Evolutionary conservation across 2,797 vertebrate species (phyloP).

Genomic region (Knipowitschia caucasica): DNA sequence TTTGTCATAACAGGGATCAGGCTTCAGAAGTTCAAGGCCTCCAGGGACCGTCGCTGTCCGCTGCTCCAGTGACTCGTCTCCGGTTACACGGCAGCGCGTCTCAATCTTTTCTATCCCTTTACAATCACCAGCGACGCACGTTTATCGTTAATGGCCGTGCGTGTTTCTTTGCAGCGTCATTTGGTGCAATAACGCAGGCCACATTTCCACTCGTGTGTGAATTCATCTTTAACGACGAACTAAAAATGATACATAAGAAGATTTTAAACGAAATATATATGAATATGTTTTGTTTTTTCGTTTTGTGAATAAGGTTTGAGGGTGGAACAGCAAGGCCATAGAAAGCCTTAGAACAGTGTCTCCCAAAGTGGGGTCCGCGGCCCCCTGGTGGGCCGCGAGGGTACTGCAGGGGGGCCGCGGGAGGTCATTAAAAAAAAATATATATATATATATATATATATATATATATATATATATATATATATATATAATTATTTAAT

Average conservation of each 20-base stretch:
- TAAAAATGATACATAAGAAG: too few species aligned
- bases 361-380: too few species aligned
- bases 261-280: not conserved
- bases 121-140: conserved; percentile 35
- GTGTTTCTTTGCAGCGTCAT: not conserved
- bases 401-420: too few species aligned
- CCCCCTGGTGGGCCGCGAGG: too few species aligned
- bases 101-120: conserved; percentile 42
- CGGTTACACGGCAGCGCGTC: conserved; percentile 43
- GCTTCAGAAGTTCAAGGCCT: conserved; percentile 44
- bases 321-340: conserved; percentile 13
- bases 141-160: conserved; percentile 9
- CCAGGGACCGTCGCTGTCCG: conserved; percentile 61
- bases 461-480: too few species aligned
- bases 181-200: conserved; percentile 10
- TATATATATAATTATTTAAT: too few species aligned
- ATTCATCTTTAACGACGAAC: not conserved
- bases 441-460: too few species aligned
- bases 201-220: conserved; percentile 17
- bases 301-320: not conserved
- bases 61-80: conserved; percentile 53
- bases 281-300: too few species aligned
- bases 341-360: conserved; percentile 4
- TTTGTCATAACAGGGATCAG: conserved; percentile 25
- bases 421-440: too few species aligned